Percentiles rank a stretch among this genome's conserved stretches.
Evolutionary conservation across 2,888 invertebrate genomes (phyloP).

Genomic region (Pandemis cinnamomeana): DNA sequence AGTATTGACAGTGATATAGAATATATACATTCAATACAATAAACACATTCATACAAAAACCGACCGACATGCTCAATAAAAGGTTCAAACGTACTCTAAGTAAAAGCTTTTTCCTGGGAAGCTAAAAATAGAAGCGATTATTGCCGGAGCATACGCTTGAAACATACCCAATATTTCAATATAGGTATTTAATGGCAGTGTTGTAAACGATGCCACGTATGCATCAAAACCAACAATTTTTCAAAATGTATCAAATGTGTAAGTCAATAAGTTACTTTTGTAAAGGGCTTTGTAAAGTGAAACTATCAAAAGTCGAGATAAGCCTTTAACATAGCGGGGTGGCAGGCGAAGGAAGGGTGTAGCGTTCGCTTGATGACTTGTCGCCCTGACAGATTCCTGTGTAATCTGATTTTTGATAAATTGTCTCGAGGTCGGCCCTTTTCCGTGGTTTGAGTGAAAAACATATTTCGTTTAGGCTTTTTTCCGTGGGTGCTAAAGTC

Average conservation of each 20-base stretch:
- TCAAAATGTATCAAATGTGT: conserved; percentile 6
- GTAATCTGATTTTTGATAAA: conserved; percentile 69
- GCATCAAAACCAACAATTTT: background rate
- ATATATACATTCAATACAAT: no score
- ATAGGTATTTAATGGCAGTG: no score
- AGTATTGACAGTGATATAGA: no score
- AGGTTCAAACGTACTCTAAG: no score
- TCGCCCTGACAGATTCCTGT: conserved; percentile 63
- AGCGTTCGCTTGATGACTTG: conserved; percentile 56
- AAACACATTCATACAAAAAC: no score
- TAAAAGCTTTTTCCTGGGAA: no score
- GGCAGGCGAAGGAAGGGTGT: conserved; percentile 32
- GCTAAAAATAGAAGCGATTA: no score
- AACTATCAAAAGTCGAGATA: conserved; percentile 42
- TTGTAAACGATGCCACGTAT: background rate
- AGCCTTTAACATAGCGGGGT: conserved; percentile 40
- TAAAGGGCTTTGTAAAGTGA: conserved; percentile 34
- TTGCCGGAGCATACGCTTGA: no score
- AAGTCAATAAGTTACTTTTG: conserved; percentile 21
- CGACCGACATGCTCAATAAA: no score
- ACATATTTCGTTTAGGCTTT: conserved; percentile 27
- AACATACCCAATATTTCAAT: no score
- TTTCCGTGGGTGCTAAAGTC: background rate
- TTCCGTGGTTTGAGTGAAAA: conserved; percentile 35
- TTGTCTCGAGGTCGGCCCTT: conserved; percentile 47